These are phyloP conservation scores for Porites australiensis DNA, from an alignment of 64 coral and sea anemone species.

Conservation along the genomic window DNA sequence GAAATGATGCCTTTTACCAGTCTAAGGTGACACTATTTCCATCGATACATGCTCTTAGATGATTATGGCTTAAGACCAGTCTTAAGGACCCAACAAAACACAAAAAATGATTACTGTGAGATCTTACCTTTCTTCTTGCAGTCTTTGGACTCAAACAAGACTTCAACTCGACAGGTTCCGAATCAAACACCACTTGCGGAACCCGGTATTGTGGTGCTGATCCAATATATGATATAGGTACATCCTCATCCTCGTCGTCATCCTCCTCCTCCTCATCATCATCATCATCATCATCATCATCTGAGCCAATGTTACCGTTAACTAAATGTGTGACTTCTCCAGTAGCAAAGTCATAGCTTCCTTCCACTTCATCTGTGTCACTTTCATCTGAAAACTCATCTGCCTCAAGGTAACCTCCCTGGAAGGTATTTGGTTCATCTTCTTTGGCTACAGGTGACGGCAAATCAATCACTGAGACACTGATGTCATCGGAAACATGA, in stretches of 20 bases:
- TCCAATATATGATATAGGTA: constrained; percentile 60
- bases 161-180: constrained; percentile 57
- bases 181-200: constrained; percentile 84
- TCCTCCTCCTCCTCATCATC: constrained; percentile 23
- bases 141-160: constrained; percentile 61
- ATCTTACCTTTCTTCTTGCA: constrained; percentile 79
- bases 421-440: neutral
- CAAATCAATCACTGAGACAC: constrained; percentile 60
- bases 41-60: no score
- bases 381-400: constrained; percentile 49
- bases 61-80: no score
- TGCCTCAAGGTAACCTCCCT: constrained; percentile 27
- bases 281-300: constrained; percentile 18
- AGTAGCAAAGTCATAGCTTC: constrained; percentile 84
- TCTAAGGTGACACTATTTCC: no score
- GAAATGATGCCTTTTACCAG: no score
- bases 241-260: constrained; percentile 62
- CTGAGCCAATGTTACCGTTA: neutral
- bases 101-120: neutral
- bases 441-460: constrained; percentile 5
- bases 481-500: constrained; percentile 57
- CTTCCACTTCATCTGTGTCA: constrained; percentile 66
- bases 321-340: neutral
- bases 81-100: no score
- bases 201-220: constrained; percentile 21